Evolutionary conservation across 2,888 invertebrate species (phyloP).

Genomic region (Marasmarcha lunaedactyla): DNA sequence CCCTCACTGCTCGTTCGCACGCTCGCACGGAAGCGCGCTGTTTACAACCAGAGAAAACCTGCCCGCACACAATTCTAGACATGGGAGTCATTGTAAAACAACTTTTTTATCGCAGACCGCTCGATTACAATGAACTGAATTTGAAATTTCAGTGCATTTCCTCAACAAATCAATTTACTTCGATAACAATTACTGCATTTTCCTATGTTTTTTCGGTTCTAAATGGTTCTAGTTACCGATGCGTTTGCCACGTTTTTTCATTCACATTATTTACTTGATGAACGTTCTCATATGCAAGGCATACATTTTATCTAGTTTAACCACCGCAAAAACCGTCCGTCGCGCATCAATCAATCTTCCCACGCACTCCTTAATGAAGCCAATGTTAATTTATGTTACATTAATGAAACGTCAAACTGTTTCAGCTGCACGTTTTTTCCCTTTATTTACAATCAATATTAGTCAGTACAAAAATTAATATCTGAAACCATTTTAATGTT

Average conservation of each 20-base stretch:
- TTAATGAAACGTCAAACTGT: no score
- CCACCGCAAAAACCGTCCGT: neutral
- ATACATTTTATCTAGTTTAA: neutral
- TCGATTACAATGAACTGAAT: slow-evolving; percentile 1
- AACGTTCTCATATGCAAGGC: neutral
- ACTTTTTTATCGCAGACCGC: neutral
- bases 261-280: neutral
- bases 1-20: slow-evolving; percentile 59
- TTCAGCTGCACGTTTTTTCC: no score
- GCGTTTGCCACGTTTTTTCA: neutral
- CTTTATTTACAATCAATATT: no score
- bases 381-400: neutral
- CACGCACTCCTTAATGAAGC: neutral
- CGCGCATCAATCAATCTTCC: neutral
- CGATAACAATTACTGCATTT: neutral
- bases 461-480: no score
- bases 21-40: slow-evolving; percentile 47
- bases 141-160: neutral
- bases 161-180: neutral
- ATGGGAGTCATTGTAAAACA: neutral
- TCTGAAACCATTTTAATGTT: no score
- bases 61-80: slow-evolving; percentile 16
- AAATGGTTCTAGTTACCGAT: neutral
- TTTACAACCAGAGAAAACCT: slow-evolving; percentile 41
- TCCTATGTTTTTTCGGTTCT: neutral